A percentile compares a stretch with the other conserved stretches of the same genome.
Conservation (phyloP, 2,888 invertebrate species). For the Eulithis testata region DNA sequence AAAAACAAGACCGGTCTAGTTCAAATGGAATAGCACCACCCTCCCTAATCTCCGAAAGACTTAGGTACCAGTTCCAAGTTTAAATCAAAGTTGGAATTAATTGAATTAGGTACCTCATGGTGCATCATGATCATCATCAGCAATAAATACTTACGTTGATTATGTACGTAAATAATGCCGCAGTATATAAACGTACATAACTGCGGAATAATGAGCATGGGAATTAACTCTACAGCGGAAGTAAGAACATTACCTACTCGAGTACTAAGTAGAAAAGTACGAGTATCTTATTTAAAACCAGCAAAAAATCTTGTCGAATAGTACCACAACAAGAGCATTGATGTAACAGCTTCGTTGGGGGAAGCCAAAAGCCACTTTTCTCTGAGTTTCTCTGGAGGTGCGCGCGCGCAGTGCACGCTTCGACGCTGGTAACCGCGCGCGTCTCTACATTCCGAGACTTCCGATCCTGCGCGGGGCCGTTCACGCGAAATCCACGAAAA, state of each 20-base stretch:
- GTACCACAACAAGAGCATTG: slow-evolving; percentile 57
- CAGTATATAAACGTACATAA: too few relatives aligned
- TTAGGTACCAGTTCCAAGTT: too few relatives aligned
- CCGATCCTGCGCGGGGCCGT: not conserved
- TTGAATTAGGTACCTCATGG: too few relatives aligned
- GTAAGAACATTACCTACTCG: not conserved
- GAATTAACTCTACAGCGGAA: slow-evolving; percentile 6
- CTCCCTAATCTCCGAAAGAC: too few relatives aligned
- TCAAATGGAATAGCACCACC: too few relatives aligned
- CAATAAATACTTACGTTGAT: too few relatives aligned
- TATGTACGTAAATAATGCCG: too few relatives aligned
- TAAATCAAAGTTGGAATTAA: too few relatives aligned
- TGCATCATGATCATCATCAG: too few relatives aligned
- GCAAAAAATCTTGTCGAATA: slow-evolving; percentile 35
- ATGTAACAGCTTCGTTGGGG: slow-evolving; percentile 73
- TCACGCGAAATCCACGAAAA: slow-evolving; percentile 39
- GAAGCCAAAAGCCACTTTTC: slow-evolving; percentile 65
- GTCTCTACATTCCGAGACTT: slow-evolving; percentile 41
- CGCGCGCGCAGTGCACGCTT: slow-evolving; percentile 67
- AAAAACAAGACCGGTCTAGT: too few relatives aligned
- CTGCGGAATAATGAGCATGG: too few relatives aligned
- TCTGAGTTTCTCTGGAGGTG: slow-evolving; percentile 73
- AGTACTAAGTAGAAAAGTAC: not conserved
- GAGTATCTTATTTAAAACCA: not conserved
- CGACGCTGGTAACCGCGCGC: slow-evolving; percentile 65